These are phyloP conservation scores for Buphagus erythrorhynchus DNA, from an alignment of 2,797 vertebrate genomes.

Conservation along the genomic window DNA sequence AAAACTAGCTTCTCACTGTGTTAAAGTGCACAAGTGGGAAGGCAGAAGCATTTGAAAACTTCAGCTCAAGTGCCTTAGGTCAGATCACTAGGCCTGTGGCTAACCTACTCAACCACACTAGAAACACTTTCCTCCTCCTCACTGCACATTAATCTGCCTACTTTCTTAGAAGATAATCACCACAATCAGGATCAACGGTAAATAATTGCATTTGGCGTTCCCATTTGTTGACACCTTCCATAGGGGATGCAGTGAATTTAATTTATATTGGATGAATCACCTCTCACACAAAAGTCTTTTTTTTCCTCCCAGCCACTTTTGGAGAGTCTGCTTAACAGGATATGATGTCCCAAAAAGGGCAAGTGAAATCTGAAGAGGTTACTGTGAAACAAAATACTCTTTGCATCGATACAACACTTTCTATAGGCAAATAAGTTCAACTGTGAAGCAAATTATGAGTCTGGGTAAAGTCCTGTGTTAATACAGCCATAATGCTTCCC, in stretches of 20 bases:
- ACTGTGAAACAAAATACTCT: background rate
- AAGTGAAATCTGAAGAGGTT: background rate
- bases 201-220: background rate
- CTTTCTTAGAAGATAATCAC: conserved; percentile 4
- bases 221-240: background rate
- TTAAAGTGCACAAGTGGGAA: conserved; percentile 39
- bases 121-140: conserved; percentile 8
- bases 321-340: background rate
- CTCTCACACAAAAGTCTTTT: background rate
- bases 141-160: background rate
- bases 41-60: conserved; percentile 21
- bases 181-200: background rate
- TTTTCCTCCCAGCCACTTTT: background rate
- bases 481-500: background rate
- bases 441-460: background rate
- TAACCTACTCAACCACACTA: background rate
- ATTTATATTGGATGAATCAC: background rate
- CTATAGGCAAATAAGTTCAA: background rate
- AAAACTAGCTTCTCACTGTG: conserved; percentile 2
- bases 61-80: background rate
- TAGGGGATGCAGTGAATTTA: background rate
- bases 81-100: background rate
- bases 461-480: background rate
- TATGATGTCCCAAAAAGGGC: background rate
- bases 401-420: background rate